Evolutionary conservation across 64 coral and sea anemone species (phyloP).

Genomic region (Porites lutea): DNA sequence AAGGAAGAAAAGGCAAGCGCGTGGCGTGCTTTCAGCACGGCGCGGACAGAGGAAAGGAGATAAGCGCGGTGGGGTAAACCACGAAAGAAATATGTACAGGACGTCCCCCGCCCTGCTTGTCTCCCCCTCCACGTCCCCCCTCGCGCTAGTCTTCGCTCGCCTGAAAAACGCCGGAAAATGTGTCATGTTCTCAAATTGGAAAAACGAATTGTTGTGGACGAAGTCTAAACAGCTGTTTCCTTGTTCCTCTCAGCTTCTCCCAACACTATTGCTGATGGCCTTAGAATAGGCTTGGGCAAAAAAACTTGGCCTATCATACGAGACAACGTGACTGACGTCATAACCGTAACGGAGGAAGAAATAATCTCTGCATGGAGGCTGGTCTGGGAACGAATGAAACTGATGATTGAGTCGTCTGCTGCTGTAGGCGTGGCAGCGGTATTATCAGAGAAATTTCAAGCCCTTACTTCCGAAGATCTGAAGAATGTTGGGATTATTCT

Average conservation of each 20-base stretch:
- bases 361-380: constrained; percentile 88
- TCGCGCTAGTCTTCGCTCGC: too few relatives aligned
- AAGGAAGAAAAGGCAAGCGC: too few relatives aligned
- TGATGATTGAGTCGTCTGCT: constrained; percentile 95
- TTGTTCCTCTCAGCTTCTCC: constrained; percentile 68
- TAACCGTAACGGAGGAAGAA: constrained; percentile 96
- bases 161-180: too few relatives aligned
- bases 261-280: constrained; percentile 90
- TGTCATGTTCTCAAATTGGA: too few relatives aligned
- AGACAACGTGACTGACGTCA: constrained; percentile 86
- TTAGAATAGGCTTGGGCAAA: constrained; percentile 83
- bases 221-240: not conserved
- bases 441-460: constrained; percentile 81
- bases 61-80: too few relatives aligned
- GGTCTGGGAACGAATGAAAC: constrained; percentile 98
- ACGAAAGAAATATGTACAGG: too few relatives aligned
- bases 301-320: constrained; percentile 97
- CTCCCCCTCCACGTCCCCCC: too few relatives aligned
- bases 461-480: constrained; percentile 25
- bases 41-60: too few relatives aligned
- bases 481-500: constrained; percentile 90
- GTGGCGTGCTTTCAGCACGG: too few relatives aligned
- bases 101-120: too few relatives aligned
- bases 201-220: not conserved
- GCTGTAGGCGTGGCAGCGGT: constrained; percentile 91